Conservation (phyloP, 2,113 vertebrate genomes). For the Manacus vitellinus region DNA sequence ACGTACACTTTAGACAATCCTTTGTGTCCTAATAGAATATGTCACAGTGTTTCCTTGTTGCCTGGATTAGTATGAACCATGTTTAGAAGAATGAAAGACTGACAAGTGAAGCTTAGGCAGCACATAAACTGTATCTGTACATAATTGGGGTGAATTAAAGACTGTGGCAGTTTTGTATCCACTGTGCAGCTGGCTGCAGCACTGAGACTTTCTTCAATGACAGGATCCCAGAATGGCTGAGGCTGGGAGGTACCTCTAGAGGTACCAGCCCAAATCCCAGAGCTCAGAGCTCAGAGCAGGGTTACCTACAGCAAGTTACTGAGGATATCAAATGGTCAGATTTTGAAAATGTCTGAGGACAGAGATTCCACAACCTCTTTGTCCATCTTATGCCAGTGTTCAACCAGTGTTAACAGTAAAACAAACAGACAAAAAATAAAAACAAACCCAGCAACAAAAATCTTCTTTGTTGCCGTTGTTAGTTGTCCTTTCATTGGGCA, state of each 20-base stretch:
- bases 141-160: neutral
- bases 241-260: neutral
- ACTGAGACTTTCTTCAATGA: neutral
- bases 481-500: neutral
- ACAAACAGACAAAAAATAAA: neutral
- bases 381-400: neutral
- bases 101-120: neutral
- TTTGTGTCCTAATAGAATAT: neutral
- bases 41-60: neutral
- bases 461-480: neutral
- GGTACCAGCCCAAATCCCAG: neutral
- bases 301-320: neutral
- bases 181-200: neutral
- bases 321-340: fast-evolving
- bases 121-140: neutral
- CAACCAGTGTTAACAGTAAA: neutral
- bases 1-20: neutral
- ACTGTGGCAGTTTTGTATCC: neutral
- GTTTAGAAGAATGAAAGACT: neutral
- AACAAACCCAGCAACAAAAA: neutral
- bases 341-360: neutral
- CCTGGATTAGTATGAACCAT: neutral
- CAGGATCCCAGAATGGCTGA: neutral
- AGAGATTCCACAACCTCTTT: neutral
- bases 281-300: neutral